Conservation (phyloP, 92 coral and sea anemone species). For the Parazoanthus atlanticus region DNA sequence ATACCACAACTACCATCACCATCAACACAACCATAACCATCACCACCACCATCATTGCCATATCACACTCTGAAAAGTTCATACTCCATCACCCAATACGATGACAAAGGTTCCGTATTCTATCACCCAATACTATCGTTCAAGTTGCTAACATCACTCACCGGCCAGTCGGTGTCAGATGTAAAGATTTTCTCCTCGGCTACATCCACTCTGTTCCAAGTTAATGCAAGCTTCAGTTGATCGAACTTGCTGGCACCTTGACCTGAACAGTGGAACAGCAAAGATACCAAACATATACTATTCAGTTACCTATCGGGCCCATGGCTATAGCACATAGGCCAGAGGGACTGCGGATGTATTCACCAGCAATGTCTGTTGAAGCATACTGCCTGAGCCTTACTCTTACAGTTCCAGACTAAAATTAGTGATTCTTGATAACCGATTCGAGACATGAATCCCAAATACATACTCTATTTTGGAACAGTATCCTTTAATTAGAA, state of each 20-base stretch:
- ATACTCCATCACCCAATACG: neutral
- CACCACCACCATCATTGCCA: no score
- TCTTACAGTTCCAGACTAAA: no score
- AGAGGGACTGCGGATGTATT: no score
- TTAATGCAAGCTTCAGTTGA: conserved; percentile 58
- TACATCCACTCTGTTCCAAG: conserved; percentile 63
- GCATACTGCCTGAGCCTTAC: no score
- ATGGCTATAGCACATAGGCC: neutral
- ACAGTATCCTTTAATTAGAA: no score
- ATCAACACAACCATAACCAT: no score
- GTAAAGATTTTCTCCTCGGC: conserved; percentile 66
- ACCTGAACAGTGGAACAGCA: conserved; percentile 16
- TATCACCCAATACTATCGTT: neutral
- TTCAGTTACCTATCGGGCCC: neutral
- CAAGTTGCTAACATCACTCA: conserved; percentile 1
- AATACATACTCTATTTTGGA: no score
- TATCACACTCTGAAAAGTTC: no score
- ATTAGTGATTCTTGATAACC: neutral
- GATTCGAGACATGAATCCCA: no score
- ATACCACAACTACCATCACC: no score
- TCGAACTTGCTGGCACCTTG: conserved; percentile 56
- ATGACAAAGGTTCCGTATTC: neutral
- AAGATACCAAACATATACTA: neutral
- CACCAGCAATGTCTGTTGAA: no score
- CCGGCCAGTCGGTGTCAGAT: conserved; percentile 66